Conservation (phyloP, 2,113 vertebrate species). For the Raphicerus campestris region DNA sequence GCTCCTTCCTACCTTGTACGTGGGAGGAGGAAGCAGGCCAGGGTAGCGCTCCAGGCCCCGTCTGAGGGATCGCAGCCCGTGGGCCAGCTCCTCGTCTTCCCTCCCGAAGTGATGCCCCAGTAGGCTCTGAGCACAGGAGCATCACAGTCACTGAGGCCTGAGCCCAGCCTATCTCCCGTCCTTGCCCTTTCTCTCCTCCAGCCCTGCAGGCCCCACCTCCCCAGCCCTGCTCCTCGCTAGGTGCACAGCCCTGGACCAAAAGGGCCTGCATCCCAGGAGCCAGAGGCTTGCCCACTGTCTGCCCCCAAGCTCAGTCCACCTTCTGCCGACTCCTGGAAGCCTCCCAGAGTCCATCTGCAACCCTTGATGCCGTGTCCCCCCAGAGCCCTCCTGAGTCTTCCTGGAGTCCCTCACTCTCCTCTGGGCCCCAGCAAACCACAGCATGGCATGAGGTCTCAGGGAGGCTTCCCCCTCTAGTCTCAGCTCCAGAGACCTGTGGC, state of each 20-base stretch:
- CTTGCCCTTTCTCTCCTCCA: neutral
- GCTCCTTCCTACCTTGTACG: neutral
- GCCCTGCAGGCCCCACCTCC: neutral
- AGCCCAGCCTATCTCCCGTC: neutral
- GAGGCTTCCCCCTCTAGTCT: neutral
- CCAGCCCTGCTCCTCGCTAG: neutral
- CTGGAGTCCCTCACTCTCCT: neutral
- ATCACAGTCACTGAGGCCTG: neutral
- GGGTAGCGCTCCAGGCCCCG: neutral
- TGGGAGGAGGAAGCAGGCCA: too few species aligned
- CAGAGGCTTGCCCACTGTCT: neutral
- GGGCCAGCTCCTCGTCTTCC: neutral
- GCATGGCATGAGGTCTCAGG: neutral
- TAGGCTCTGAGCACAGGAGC: neutral
- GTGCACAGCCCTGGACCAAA: neutral
- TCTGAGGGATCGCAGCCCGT: neutral
- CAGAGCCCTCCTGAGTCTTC: neutral
- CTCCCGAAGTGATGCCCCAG: neutral
- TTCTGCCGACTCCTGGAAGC: neutral
- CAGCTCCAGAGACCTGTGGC: neutral
- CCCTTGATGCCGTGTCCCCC: neutral
- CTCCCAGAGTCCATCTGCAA: neutral
- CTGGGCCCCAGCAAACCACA: neutral
- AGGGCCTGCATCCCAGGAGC: neutral
- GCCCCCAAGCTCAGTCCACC: neutral